Evolutionary conservation across 2,888 invertebrate genomes (phyloP).

Genomic region (Leptinotarsa juncta): DNA sequence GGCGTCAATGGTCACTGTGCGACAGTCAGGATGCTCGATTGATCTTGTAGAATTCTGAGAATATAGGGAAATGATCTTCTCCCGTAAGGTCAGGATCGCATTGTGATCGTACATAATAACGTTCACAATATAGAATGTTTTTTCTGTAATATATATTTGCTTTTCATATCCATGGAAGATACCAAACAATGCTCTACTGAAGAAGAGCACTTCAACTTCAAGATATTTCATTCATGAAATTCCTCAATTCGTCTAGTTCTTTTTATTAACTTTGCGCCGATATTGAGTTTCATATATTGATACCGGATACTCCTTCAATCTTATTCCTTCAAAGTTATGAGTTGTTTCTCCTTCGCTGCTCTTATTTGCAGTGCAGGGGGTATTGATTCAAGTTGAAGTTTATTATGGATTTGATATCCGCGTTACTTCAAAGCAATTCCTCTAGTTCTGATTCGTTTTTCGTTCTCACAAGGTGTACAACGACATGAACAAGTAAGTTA

Average conservation of each 20-base stretch:
- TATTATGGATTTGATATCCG: constrained; percentile 20
- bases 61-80: too few species aligned
- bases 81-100: too few species aligned
- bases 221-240: constrained; percentile 8
- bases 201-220: constrained; percentile 1
- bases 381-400: constrained; percentile 31
- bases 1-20: too few species aligned
- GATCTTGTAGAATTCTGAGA: too few species aligned
- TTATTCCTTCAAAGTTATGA: constrained; percentile 33
- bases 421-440: not conserved
- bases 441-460: not conserved
- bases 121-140: too few species aligned
- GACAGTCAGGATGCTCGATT: too few species aligned
- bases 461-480: not conserved
- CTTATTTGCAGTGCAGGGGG: constrained; percentile 29
- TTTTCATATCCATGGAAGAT: not conserved
- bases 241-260: not conserved
- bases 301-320: constrained; percentile 37
- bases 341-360: constrained; percentile 33
- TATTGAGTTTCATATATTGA: constrained; percentile 37
- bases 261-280: constrained; percentile 27
- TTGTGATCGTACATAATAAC: too few species aligned
- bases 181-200: not conserved
- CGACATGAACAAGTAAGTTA: not conserved
- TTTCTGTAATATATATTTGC: not conserved